phyloP scores from a whole-genome alignment of 2,888 invertebrate genomes.

The Acronicta aceris region DNA sequence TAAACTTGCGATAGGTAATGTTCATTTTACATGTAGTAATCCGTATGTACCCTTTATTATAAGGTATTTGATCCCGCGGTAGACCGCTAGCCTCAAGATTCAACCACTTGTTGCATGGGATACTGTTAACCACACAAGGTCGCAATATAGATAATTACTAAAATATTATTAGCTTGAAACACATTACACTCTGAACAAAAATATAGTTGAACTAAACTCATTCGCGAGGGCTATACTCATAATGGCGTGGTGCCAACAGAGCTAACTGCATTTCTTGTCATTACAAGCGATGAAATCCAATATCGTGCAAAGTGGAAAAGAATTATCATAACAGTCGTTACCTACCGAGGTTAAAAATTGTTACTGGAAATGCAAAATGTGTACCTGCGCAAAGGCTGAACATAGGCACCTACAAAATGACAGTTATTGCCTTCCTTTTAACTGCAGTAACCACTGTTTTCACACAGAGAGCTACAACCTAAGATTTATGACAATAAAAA shows the following conservation, averaged over 20 bases:
- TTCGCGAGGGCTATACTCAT: constrained; percentile 57
- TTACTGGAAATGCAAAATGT: no score
- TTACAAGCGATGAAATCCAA: constrained; percentile 53
- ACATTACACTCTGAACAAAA: constrained; percentile 51
- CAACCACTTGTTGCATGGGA: constrained; percentile 65
- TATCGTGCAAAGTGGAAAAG: constrained; percentile 50
- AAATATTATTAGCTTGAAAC: constrained; percentile 41
- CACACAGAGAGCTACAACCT: no score
- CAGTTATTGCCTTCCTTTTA: no score
- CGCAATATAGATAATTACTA: constrained; percentile 45
- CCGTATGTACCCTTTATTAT: constrained; percentile 29
- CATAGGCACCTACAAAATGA: no score
- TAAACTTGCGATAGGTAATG: neutral
- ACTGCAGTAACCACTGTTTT: no score
- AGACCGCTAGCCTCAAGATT: constrained; percentile 60
- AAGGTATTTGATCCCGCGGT: constrained; percentile 51
- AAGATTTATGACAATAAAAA: no score
- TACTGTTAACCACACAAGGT: constrained; percentile 54
- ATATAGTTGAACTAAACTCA: constrained; percentile 55
- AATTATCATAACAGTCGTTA: constrained; percentile 42
- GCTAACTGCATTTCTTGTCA: constrained; percentile 61
- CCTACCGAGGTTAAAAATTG: constrained; percentile 18
- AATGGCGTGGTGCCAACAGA: constrained; percentile 63
- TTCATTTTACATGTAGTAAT: constrained; percentile 1
- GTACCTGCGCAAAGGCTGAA: no score